Percentiles rank a stretch among this genome's conserved stretches.
Conservation (phyloP, 2,888 invertebrate genomes). For the Penaeus monodon region DNA sequence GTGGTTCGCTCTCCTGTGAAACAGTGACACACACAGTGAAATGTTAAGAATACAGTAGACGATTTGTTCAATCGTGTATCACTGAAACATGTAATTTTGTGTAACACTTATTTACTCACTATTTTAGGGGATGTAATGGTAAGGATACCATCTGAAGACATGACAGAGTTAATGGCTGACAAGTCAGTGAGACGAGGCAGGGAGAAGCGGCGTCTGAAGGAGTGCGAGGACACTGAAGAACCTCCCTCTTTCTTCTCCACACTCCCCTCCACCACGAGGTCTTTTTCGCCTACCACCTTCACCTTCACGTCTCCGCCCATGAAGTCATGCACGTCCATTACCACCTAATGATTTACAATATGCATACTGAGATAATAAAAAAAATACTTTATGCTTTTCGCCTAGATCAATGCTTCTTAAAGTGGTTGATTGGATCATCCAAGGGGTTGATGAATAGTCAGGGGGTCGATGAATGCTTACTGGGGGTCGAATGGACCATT, state of each 20-base stretch:
- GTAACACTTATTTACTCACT: background rate
- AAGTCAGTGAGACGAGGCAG: slow-evolving; percentile 39
- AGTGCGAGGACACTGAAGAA: slow-evolving; percentile 23
- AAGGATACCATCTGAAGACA: slow-evolving; percentile 50
- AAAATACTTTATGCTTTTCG: too few species aligned
- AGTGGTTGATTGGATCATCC: background rate
- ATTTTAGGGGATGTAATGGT: slow-evolving; percentile 43
- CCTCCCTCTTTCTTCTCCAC: slow-evolving; percentile 32
- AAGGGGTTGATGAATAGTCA: too few species aligned
- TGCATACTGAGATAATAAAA: background rate
- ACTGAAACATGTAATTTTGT: too few species aligned
- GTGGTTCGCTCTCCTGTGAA: too few species aligned
- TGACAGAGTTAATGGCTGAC: slow-evolving; percentile 34
- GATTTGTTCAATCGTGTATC: too few species aligned
- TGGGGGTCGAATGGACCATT: too few species aligned
- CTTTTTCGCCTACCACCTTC: slow-evolving; percentile 45
- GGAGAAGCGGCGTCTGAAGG: slow-evolving; percentile 38
- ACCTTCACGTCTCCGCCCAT: slow-evolving; percentile 43
- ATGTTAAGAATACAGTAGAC: too few species aligned
- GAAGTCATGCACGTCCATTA: slow-evolving; percentile 48
- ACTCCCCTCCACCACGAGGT: slow-evolving; percentile 49
- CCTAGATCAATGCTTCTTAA: too few species aligned
- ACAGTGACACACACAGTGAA: too few species aligned
- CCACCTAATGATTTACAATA: slow-evolving; percentile 7
- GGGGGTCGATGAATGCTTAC: too few species aligned